phyloP scores from a whole-genome alignment of 2,113 vertebrate genomes.

The Holacanthus passer region DNA sequence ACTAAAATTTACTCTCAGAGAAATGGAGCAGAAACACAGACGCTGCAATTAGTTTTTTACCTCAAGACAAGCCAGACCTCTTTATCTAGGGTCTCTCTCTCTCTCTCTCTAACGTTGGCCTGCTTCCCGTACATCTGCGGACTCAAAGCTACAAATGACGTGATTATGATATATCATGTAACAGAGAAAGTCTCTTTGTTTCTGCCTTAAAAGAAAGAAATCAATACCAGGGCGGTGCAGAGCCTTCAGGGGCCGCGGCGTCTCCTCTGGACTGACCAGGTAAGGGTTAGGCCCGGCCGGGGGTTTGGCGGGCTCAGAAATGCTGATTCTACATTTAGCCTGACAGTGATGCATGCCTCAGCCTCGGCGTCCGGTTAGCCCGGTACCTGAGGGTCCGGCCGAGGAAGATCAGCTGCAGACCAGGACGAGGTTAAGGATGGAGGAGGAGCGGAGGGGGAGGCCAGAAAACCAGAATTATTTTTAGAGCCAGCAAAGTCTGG shows the following conservation, averaged over 20 bases:
- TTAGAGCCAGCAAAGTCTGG: conserved; percentile 60
- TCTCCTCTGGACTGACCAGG: conserved; percentile 71
- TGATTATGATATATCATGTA: conserved; percentile 91
- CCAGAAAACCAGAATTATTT: conserved; percentile 57
- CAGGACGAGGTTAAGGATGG: conserved; percentile 77
- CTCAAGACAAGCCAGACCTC: not conserved
- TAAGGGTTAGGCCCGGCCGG: conserved; percentile 67
- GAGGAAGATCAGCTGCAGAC: conserved; percentile 79
- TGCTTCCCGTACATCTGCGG: conserved; percentile 75
- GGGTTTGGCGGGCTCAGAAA: conserved; percentile 71
- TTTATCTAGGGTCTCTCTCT: conserved; percentile 47
- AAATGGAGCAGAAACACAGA: conserved; percentile 44
- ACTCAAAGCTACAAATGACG: conserved; percentile 88
- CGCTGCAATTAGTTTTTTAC: conserved; percentile 20
- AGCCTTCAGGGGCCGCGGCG: conserved; percentile 57
- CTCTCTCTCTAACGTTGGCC: conserved; percentile 17
- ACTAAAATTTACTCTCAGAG: not conserved
- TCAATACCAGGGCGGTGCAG: conserved; percentile 82
- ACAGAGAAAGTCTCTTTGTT: conserved; percentile 88
- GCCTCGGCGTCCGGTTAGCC: conserved; percentile 53
- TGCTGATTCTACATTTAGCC: conserved; percentile 84
- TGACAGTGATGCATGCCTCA: conserved; percentile 86
- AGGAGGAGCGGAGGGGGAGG: conserved; percentile 12
- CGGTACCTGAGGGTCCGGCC: conserved; percentile 79
- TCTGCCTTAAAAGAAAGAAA: conserved; percentile 80